These are phyloP conservation scores for Anthoscopus minutus DNA, from an alignment of 2,113 vertebrate genomes.

Conservation along the genomic window DNA sequence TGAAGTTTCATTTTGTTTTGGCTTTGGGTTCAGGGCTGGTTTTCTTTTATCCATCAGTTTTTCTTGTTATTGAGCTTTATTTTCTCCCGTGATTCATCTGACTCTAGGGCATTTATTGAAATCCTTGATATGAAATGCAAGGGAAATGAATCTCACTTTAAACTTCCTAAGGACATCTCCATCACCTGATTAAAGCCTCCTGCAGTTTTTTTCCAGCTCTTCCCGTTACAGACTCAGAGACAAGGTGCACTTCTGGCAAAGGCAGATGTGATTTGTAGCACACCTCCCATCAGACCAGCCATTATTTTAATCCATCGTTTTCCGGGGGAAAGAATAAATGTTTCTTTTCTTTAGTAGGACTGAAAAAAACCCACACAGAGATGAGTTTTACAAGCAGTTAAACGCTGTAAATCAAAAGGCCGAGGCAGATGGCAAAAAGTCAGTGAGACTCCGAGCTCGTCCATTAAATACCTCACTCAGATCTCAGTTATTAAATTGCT, in stretches of 20 bases:
- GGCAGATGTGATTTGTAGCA: neutral
- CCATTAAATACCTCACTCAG: neutral
- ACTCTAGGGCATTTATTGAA: constrained; percentile 15
- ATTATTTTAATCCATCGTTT: neutral
- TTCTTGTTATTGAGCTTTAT: constrained; percentile 14
- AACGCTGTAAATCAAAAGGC: neutral
- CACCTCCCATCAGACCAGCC: neutral
- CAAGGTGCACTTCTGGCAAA: neutral
- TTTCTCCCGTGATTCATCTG: constrained; percentile 29
- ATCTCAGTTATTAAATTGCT: neutral
- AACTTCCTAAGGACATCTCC: neutral
- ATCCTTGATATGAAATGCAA: neutral
- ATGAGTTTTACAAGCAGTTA: neutral
- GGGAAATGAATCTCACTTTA: constrained; percentile 2
- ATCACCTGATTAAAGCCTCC: neutral
- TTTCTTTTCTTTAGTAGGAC: neutral
- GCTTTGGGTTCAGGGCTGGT: neutral
- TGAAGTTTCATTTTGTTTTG: constrained; percentile 13
- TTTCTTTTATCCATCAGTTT: neutral
- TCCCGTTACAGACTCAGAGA: neutral
- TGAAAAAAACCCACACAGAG: neutral
- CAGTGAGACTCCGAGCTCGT: neutral
- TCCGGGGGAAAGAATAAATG: neutral
- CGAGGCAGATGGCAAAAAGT: neutral
- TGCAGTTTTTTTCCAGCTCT: neutral